A percentile compares a stretch with the other conserved stretches of the same genome.
These are phyloP conservation scores for Pimephales promelas DNA, from an alignment of 2,113 vertebrate genomes.

Conservation along the genomic window DNA sequence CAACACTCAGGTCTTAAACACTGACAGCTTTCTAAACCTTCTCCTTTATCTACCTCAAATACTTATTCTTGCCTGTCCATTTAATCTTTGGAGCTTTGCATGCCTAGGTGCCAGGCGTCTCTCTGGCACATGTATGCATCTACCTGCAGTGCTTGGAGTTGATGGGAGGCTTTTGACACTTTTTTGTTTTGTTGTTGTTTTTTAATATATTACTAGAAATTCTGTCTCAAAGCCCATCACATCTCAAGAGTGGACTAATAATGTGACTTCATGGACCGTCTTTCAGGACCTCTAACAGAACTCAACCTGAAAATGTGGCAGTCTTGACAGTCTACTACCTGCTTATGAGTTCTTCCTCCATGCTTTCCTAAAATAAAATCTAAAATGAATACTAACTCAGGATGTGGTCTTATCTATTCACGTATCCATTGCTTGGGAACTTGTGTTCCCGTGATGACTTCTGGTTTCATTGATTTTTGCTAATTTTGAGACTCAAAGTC, in stretches of 20 bases:
- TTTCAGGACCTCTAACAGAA: slow-evolving; percentile 62
- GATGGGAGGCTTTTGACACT: slow-evolving; percentile 36
- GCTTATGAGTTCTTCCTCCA: slow-evolving; percentile 54
- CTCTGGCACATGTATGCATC: slow-evolving; percentile 69
- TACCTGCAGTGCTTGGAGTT: slow-evolving; percentile 64
- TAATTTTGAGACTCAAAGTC: slow-evolving; percentile 26
- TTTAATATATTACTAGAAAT: slow-evolving; percentile 16
- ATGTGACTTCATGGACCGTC: slow-evolving; percentile 53
- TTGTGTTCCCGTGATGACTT: slow-evolving; percentile 49
- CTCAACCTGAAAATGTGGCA: not conserved
- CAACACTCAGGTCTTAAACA: slow-evolving; percentile 69
- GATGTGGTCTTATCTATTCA: slow-evolving; percentile 26
- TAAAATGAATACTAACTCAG: slow-evolving; percentile 69
- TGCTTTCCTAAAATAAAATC: slow-evolving; percentile 56
- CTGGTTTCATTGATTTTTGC: slow-evolving; percentile 40
- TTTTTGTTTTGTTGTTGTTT: too few species aligned
- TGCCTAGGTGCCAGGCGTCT: slow-evolving; percentile 71
- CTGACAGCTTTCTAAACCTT: slow-evolving; percentile 78
- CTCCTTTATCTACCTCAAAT: slow-evolving; percentile 60
- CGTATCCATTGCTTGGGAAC: slow-evolving; percentile 23
- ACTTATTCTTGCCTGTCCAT: slow-evolving; percentile 72
- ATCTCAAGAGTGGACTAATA: slow-evolving; percentile 46
- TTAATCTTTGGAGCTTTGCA: slow-evolving; percentile 79
- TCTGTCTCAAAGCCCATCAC: slow-evolving; percentile 20
- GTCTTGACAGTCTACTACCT: slow-evolving; percentile 27